Percentiles rank a stretch among this genome's conserved stretches.
These are phyloP conservation scores for Anadara kagoshimensis DNA, from an alignment of 1,140 invertebrate genomes.

Conservation along the genomic window DNA sequence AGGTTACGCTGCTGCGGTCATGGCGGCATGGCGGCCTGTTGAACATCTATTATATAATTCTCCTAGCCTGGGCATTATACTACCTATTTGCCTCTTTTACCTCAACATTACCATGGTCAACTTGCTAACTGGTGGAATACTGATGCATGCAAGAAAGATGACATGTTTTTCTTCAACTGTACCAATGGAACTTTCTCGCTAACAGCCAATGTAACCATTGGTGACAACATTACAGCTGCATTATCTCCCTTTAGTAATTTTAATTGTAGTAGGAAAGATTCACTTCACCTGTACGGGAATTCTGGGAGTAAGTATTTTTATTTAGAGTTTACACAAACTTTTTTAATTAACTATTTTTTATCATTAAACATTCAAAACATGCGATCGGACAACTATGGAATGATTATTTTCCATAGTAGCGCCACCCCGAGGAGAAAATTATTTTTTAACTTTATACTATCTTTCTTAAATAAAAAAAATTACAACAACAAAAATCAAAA, in stretches of 20 bases:
- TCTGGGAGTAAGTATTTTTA: conserved; percentile 87
- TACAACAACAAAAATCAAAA: too few relatives aligned
- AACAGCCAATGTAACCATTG: not conserved
- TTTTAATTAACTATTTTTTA: too few relatives aligned
- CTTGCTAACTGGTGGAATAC: conserved; percentile 88
- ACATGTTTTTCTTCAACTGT: conserved; percentile 48
- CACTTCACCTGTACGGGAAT: conserved; percentile 82
- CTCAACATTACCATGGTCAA: conserved; percentile 92
- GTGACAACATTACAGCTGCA: conserved; percentile 10
- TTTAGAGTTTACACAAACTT: too few relatives aligned
- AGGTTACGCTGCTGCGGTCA: conserved; percentile 97
- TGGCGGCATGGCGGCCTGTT: conserved; percentile 93
- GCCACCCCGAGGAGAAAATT: too few relatives aligned
- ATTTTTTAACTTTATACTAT: too few relatives aligned
- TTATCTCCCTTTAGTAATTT: conserved; percentile 10
- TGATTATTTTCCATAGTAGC: too few relatives aligned
- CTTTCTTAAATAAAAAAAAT: too few relatives aligned
- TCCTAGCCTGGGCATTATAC: conserved; percentile 97
- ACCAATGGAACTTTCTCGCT: conserved; percentile 56
- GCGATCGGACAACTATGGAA: too few relatives aligned
- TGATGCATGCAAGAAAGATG: conserved; percentile 58
- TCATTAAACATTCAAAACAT: too few relatives aligned
- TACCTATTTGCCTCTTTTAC: conserved; percentile 95
- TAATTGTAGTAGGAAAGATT: conserved; percentile 38
- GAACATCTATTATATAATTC: conserved; percentile 99